Evolutionary conservation across 2,113 vertebrate species (phyloP).

Genomic region (Oncorhynchus gorbuscha): DNA sequence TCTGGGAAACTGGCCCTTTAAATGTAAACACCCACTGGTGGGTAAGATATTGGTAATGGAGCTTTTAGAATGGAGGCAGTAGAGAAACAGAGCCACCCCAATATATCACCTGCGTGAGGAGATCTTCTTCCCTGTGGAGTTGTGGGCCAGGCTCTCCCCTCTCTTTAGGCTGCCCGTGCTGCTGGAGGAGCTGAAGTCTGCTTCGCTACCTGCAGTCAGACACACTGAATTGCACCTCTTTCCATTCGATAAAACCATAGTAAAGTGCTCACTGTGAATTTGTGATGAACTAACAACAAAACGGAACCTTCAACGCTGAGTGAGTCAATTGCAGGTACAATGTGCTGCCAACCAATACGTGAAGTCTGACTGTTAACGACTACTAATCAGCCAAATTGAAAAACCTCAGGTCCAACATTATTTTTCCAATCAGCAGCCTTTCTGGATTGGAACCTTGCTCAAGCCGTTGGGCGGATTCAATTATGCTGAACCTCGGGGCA

Average conservation of each 20-base stretch:
- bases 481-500: too few species aligned
- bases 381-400: conserved; percentile 72
- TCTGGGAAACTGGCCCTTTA: too few species aligned
- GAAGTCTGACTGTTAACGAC: conserved; percentile 23
- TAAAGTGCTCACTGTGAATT: conserved; percentile 34
- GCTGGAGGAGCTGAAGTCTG: conserved; percentile 94
- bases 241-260: conserved; percentile 73
- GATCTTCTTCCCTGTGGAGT: conserved; percentile 79
- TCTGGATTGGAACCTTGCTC: background rate
- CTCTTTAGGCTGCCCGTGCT: conserved; percentile 89
- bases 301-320: conserved; percentile 29
- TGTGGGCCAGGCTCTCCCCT: conserved; percentile 75
- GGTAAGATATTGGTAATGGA: too few species aligned
- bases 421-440: conserved; percentile 49
- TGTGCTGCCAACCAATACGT: conserved; percentile 16
- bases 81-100: too few species aligned
- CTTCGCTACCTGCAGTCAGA: conserved; percentile 85
- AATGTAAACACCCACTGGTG: too few species aligned
- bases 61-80: too few species aligned
- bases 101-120: conserved; percentile 81
- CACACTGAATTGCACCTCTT: conserved; percentile 63
- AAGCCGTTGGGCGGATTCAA: too few species aligned
- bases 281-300: conserved; percentile 34
- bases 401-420: conserved; percentile 35
- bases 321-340: conserved; percentile 42